Conservation (phyloP, 2,888 invertebrate genomes). For the Hemicrepidius hirtus region DNA sequence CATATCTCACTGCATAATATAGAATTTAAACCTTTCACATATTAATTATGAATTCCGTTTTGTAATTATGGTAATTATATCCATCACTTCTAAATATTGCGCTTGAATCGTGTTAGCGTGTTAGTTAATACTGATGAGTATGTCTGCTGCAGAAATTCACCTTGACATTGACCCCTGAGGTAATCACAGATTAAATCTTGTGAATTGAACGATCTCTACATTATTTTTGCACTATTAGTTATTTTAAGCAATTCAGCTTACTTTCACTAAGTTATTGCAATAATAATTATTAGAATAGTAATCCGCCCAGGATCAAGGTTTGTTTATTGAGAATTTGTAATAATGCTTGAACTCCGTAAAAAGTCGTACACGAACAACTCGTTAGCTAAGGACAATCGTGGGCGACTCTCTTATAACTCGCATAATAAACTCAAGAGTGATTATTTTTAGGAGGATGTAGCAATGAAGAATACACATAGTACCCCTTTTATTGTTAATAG, state of each 20-base stretch:
- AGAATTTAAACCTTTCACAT: constrained; percentile 1
- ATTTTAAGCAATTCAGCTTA: too few species aligned
- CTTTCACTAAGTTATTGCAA: not conserved
- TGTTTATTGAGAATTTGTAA: too few species aligned
- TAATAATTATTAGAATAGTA: too few species aligned
- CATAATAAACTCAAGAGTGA: too few species aligned
- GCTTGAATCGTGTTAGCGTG: not conserved
- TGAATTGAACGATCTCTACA: not conserved
- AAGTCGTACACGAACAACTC: too few species aligned
- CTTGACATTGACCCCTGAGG: constrained; percentile 17
- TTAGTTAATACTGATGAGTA: not conserved
- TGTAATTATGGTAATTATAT: constrained; percentile 11
- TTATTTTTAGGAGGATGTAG: too few species aligned
- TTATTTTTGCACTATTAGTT: not conserved
- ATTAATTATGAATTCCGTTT: constrained; percentile 1
- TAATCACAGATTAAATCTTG: not conserved
- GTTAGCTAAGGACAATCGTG: too few species aligned
- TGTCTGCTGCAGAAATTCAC: not conserved
- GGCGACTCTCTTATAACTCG: too few species aligned
- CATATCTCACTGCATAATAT: not conserved
- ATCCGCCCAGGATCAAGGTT: too few species aligned
- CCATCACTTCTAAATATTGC: not conserved
- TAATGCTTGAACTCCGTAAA: too few species aligned
- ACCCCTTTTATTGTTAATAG: too few species aligned
- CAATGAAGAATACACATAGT: too few species aligned